Percentiles rank a stretch among this genome's conserved stretches.
These are phyloP conservation scores for Ornithoptera alexandrae DNA, from an alignment of 2,888 invertebrate species.

Conservation along the genomic window DNA sequence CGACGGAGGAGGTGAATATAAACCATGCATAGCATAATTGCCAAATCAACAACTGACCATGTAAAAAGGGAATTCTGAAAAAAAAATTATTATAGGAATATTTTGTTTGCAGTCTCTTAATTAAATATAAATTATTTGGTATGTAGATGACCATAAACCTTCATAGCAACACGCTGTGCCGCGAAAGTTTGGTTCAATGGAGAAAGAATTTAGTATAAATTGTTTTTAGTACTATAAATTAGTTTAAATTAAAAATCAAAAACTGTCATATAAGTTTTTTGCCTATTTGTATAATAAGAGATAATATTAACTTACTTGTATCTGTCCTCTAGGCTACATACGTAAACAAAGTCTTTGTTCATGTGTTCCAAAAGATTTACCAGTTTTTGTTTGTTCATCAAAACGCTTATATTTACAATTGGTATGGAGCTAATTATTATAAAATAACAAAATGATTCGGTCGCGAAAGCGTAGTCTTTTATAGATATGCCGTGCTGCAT, in stretches of 20 bases:
- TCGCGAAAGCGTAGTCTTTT: constrained; percentile 52
- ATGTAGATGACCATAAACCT: no score
- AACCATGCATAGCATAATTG: constrained; percentile 51
- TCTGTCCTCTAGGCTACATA: constrained; percentile 45
- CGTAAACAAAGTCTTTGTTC: constrained; percentile 49
- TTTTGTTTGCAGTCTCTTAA: no score
- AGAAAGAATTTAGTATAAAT: no score
- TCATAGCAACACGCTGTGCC: no score
- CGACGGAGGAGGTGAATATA: constrained; percentile 36
- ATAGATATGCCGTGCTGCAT: constrained; percentile 42
- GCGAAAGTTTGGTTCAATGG: no score
- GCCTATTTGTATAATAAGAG: no score
- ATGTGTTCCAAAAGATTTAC: constrained; percentile 45
- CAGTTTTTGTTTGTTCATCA: constrained; percentile 42
- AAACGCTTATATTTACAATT: constrained; percentile 41
- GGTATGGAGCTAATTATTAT: constrained; percentile 47
- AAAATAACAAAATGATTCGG: constrained; percentile 58
- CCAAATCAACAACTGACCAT: constrained; percentile 58
- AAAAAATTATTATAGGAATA: neutral
- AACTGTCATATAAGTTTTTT: no score
- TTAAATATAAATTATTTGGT: no score
- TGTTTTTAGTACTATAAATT: no score
- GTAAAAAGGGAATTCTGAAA: constrained; percentile 55
- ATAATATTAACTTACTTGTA: constrained; percentile 47
- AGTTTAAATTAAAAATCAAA: no score